Evolutionary conservation across 1,140 invertebrate genomes (phyloP), one percentile per base, ranked within the genome.

Genomic region (Plutomurus gul): DNA sequence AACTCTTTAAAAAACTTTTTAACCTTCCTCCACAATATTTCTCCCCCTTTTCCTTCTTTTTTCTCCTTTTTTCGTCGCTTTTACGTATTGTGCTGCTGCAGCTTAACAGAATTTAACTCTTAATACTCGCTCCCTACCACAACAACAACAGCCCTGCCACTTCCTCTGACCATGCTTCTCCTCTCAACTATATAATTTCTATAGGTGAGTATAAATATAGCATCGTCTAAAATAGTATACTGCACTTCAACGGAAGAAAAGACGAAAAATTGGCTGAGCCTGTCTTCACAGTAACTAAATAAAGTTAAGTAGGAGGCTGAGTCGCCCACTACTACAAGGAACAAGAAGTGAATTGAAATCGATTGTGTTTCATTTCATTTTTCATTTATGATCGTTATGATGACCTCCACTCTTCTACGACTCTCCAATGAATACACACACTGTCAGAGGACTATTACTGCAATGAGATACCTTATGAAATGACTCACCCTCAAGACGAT

Each of bases 1-100:
- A 65, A 65, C 56, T 65, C 16, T 65, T 36, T 25, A n/a, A 65
- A 65, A 65, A 65, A 65, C 27, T 65, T 65, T 56, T 36, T 65
- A 65, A 36, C 56, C 56, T 65, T 65, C 56, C 25, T 65, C 36
- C 30, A 65, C 13, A 65, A 65, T 65, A 65, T 65, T 56, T 65
- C 56, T 65, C 56, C 56, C 56, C 56, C 39, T 43, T 10, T 33
- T 65, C 56, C 56, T 65, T 65, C 56, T 33, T 30, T 65, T 65
- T 65, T 27, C 56, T 65, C 36, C 30, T 65, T 25, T 25, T 65
- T 33, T 33, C 25, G 25, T 65, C n/a, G n/a, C n/a, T n/a, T n/a
- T n/a, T n/a, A n/a, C n/a, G n/a, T n/a, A n/a, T 33, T 30, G 25
- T 65, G 56, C 36, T 65, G 25, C n/a, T n/a, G 25, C 25, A 65